Base-by-base conservation (phyloP, 2,888 invertebrate species). In the Lasioglossum lativentre region DNA sequence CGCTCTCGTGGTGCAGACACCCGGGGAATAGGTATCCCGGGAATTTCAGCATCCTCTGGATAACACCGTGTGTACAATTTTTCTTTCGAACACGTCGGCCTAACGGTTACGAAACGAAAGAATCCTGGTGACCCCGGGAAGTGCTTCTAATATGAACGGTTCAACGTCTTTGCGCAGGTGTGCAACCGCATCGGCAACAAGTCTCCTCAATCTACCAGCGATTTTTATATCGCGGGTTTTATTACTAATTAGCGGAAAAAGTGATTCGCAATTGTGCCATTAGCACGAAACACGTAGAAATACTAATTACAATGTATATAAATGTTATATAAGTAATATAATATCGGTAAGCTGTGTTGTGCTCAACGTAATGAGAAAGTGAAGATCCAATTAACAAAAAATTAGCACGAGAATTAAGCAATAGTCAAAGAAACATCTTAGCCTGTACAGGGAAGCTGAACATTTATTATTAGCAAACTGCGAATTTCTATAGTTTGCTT, bases 1-100 rank as follows among this genome's bases (percentile, higher is more conserved):
- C 38, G 34, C 30, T 14, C 68, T 59, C 19, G 59, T 27, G 16
- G 27, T 5, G 27, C 66, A 27, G 30, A 40, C 16, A 6, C 27
- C 19, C 34, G 23, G 12, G 27, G 27, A 52, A 78, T 63, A 63
- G 76, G 75, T 73, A 76, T 76, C 73, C 47, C 6, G 40, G n/a
- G 85, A 84, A 85, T 85, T 74, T 82, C 78, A 75, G 84, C 77
- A 75, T 83, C 71, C 70, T 71, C 52, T 45, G 38, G 42, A 78
- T 71, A 71, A 68, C 66, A 10, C 27, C 71, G 47, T 34, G 66
- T 30, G 14, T 16, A 71, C 77, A 52, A 71, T 71, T 78, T 68
- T 78, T 75, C 73, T n/a, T 45, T 40, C n/a, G 73, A 63, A 34
- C 27, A 30, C 38, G n/a, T 70, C 52, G 30, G 70, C 27, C 75